Base-by-base conservation (phyloP, 2,797 vertebrate species). In the Euphonia xanthogaster region DNA sequence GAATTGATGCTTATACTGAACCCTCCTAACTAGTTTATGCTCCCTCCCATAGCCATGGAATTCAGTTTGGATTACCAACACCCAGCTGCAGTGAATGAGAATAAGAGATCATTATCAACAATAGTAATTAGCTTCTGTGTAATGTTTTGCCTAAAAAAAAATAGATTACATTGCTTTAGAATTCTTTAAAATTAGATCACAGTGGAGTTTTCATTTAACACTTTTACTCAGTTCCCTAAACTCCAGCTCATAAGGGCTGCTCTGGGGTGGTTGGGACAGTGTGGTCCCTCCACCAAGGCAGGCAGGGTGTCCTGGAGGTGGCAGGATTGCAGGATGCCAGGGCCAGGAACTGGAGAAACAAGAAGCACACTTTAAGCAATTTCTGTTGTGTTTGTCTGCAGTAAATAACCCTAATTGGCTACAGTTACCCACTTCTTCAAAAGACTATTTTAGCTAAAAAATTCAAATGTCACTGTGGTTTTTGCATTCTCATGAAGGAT, bases 1-100 rank as follows among this genome's bases (percentile, higher is more conserved):
- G 35, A 94, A 63, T 22, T 90, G 71, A 42, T 81, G 37, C 47
- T 79, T 78, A 37, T 53, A 76, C 6, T 85, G 63, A 86, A 42
- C 54, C 12, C 77, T 78, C 24, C 55, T 44, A 74, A 70, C 30
- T n/a, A 42, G 23, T 87, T 94, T 77, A 39, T 80, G n/a, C 4
- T 48, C 63, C 63, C 42, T 89, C 28, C 14, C 44, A 6, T 3
- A 44, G 33, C 14, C 21, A 45, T 54, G 55, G 45, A 62, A 68
- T 83, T 88, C 6, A 5, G 20, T 84, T 73, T 76, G 37, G 25
- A 33, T 71, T 65, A 6, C 22, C 24, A 61, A 6, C 24, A 30
- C 15, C 65, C 28, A 68, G 15, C 6, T 79, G 39, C 37, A 86
- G 11, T 14, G 22, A 48, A 13, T 11, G 40, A 7, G 40, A 40